These are phyloP conservation scores for Trinectes maculatus DNA, from an alignment of 2,113 vertebrate genomes.

Conservation along the genomic window DNA sequence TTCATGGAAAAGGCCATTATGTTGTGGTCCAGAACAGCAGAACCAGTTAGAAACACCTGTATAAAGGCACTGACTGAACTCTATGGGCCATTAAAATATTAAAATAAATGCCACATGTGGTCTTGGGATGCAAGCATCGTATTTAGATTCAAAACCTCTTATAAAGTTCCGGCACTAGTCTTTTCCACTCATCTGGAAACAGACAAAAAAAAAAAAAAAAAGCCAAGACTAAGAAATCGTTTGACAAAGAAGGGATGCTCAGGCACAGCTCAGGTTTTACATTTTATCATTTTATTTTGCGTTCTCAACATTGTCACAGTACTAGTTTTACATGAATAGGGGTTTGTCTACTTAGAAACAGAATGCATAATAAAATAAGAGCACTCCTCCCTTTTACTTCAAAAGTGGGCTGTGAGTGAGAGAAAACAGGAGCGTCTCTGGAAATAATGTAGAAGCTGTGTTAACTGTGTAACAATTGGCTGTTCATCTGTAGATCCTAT, in stretches of 20 bases:
- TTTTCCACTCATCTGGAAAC: not conserved
- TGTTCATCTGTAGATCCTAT: constrained; percentile 81
- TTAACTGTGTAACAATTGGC: constrained; percentile 81
- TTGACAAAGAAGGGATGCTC: constrained; percentile 5
- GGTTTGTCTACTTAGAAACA: constrained; percentile 89
- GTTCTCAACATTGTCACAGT: constrained; percentile 93
- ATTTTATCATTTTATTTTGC: constrained; percentile 89
- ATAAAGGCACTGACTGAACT: no score
- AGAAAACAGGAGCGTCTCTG: constrained; percentile 77
- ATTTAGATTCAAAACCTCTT: not conserved
- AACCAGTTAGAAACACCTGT: no score
- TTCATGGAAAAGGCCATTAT: no score
- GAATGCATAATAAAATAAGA: constrained; percentile 90
- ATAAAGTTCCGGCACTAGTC: not conserved
- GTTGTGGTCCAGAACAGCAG: no score
- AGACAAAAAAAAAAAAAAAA: not conserved
- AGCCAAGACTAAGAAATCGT: not conserved
- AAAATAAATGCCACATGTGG: not conserved
- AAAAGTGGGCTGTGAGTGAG: constrained; percentile 81
- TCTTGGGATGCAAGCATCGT: no score
- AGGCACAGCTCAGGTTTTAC: constrained; percentile 72
- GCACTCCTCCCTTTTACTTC: constrained; percentile 82
- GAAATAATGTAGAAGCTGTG: constrained; percentile 65
- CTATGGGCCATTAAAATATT: no score
- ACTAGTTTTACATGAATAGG: constrained; percentile 90